phyloP scores from a whole-genome alignment of 2,888 invertebrate species.

The Polia nebulosa region DNA sequence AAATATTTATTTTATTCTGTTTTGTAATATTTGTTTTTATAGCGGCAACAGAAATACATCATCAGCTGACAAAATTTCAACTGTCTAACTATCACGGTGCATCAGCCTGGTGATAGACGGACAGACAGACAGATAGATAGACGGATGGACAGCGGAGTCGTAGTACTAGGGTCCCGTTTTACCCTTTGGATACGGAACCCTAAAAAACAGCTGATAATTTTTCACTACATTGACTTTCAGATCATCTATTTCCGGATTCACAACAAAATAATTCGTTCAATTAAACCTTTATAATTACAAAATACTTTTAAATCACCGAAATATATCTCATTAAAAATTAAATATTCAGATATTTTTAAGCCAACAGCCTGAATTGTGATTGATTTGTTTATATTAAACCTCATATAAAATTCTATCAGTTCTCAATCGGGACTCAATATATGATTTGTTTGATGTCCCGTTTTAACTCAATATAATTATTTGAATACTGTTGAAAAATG shows the following conservation, averaged over 20 bases:
- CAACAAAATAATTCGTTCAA: conserved; percentile 1
- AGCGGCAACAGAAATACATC: no score
- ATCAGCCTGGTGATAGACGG: no score
- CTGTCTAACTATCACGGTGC: no score
- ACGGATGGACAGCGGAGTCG: no score
- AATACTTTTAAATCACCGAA: background rate
- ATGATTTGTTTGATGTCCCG: conserved; percentile 6
- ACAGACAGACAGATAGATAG: no score
- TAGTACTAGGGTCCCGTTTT: no score
- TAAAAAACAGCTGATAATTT: background rate
- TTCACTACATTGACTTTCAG: background rate
- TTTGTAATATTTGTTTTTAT: no score
- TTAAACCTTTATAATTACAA: background rate
- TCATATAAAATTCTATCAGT: conserved; percentile 40
- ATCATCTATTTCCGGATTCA: background rate
- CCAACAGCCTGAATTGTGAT: conserved; percentile 10
- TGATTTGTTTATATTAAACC: conserved; percentile 27
- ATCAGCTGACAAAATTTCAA: no score
- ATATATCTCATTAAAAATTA: conserved; percentile 1
- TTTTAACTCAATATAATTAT: conserved; percentile 6
- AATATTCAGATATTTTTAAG: conserved; percentile 20
- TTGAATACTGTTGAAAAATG: conserved; percentile 1
- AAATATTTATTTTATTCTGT: no score
- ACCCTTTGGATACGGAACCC: no score
- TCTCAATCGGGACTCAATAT: background rate